Percentiles rank a stretch among this genome's conserved stretches.
Evolutionary conservation across 1,140 invertebrate genomes (phyloP).

Genomic region (Ctenoplectra terminalis): DNA sequence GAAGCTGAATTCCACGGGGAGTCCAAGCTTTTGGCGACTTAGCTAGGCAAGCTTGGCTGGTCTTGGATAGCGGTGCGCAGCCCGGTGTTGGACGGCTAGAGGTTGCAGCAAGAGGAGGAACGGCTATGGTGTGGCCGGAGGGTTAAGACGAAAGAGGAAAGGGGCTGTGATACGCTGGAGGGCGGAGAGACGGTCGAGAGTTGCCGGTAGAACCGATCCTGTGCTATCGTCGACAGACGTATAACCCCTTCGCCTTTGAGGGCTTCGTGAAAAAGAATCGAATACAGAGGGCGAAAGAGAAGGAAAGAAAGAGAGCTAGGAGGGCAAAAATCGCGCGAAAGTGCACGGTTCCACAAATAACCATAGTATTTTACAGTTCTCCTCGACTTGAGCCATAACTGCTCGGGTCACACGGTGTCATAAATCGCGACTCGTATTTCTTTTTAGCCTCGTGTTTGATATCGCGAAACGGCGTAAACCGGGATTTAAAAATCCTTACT

Average conservation of each 20-base stretch:
- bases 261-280: constrained; percentile 57
- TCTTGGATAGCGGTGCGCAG: constrained; percentile 33
- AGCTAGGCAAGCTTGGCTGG: constrained; percentile 56
- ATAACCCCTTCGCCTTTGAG: constrained; percentile 53
- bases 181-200: constrained; percentile 28
- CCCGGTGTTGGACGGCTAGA: constrained; percentile 10
- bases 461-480: constrained; percentile 17
- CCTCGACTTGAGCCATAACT: constrained; percentile 40
- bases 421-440: constrained; percentile 39
- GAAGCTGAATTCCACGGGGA: constrained; percentile 67
- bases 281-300: neutral
- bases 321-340: constrained; percentile 36
- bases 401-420: constrained; percentile 26
- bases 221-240: constrained; percentile 49
- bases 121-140: neutral
- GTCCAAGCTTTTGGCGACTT: constrained; percentile 68
- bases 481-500: constrained; percentile 2
- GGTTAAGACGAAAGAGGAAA: constrained; percentile 22
- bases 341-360: constrained; percentile 51
- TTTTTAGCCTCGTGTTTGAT: neutral
- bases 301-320: neutral
- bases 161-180: constrained; percentile 52
- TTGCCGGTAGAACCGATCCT: constrained; percentile 51
- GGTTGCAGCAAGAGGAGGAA: neutral
- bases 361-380: constrained; percentile 46